phyloP scores from a whole-genome alignment of 2,113 vertebrate genomes.

The Sarotherodon lohbergeri region DNA sequence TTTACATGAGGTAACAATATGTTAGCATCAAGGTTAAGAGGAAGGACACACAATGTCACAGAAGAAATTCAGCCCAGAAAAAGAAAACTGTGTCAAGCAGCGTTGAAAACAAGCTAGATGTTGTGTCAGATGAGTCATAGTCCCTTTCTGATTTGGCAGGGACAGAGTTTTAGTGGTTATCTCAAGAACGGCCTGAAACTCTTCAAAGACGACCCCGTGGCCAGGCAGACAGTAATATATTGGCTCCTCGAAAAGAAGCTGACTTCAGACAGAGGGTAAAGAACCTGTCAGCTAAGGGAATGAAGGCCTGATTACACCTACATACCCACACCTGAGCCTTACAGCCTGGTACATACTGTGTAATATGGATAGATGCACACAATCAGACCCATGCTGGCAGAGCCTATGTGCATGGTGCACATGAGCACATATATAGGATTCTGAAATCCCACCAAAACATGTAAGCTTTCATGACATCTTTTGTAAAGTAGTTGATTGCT shows the following conservation, averaged over 20 bases:
- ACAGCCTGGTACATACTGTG: background rate
- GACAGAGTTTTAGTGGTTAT: constrained; percentile 41
- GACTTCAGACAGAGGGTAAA: constrained; percentile 59
- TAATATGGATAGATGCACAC: background rate
- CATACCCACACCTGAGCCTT: constrained; percentile 65
- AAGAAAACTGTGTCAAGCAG: background rate
- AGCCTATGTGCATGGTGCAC: background rate
- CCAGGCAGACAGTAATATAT: constrained; percentile 61
- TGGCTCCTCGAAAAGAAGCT: constrained; percentile 46
- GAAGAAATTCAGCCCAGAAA: background rate
- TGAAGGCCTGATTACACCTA: constrained; percentile 61
- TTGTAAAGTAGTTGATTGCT: background rate
- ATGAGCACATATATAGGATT: background rate
- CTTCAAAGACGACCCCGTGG: constrained; percentile 42
- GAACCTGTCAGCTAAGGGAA: constrained; percentile 66
- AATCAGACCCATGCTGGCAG: background rate
- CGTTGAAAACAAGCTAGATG: background rate
- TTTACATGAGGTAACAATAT: background rate
- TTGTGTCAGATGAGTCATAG: background rate
- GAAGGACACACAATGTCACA: background rate
- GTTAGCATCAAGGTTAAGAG: background rate
- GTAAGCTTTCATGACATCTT: background rate
- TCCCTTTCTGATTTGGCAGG: background rate
- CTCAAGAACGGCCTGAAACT: constrained; percentile 13
- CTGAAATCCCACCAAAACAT: background rate